Conservation (phyloP, 2,797 vertebrate genomes). For the Cetoscarus ocellatus region DNA sequence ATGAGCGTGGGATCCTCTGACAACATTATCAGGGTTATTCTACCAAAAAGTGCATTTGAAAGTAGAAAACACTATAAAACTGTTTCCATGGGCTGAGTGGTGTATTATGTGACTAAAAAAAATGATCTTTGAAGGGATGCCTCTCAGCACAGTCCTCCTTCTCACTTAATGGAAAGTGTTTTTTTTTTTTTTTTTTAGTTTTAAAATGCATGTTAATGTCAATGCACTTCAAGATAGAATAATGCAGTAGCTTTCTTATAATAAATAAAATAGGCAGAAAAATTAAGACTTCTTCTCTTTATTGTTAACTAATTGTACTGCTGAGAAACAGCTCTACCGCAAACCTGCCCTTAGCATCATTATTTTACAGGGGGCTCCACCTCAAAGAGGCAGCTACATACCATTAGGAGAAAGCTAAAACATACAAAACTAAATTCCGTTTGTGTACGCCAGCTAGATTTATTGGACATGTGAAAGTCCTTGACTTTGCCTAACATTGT, state of each 20-base stretch:
- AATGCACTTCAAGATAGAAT: not conserved
- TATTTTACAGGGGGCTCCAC: not conserved
- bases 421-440: constrained; percentile 17
- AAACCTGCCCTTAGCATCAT: not conserved
- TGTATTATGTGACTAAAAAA: not conserved
- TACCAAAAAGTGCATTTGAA: not conserved
- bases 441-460: constrained; percentile 4
- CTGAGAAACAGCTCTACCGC: not conserved
- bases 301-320: not conserved
- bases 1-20: not conserved
- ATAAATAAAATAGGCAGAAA: constrained; percentile 1
- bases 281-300: not conserved
- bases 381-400: not conserved
- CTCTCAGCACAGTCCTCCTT: not conserved
- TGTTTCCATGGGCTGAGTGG: not conserved
- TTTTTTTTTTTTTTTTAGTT: too few relatives aligned
- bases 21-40: not conserved
- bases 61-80: not conserved
- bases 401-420: constrained; percentile 2
- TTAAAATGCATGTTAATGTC: too few relatives aligned
- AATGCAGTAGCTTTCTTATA: not conserved
- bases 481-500: constrained; percentile 33
- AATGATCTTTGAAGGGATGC: not conserved
- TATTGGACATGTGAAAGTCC: constrained; percentile 21
- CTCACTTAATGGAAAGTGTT: too few relatives aligned